These are phyloP conservation scores for Reticulitermes speratus DNA, from an alignment of 1,140 invertebrate genomes.

Conservation along the genomic window DNA sequence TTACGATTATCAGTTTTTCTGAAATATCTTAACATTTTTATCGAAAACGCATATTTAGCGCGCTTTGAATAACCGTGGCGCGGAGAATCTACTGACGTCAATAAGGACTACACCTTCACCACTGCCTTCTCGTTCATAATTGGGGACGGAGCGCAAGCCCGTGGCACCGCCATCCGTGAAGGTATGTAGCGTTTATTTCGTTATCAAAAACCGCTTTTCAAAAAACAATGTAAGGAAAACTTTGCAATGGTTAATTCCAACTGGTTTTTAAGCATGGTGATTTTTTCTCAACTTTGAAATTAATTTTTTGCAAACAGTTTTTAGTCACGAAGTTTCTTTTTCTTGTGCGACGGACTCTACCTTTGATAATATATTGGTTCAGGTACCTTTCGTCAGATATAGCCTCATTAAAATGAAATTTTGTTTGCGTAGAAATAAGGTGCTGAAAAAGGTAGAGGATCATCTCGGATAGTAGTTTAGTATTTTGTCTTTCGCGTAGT, in stretches of 20 bases:
- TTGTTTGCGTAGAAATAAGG: slow-evolving; percentile 4
- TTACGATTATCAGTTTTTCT: not conserved
- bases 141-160: slow-evolving; percentile 20
- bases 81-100: slow-evolving; percentile 24
- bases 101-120: not conserved
- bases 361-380: slow-evolving; percentile 9
- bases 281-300: not conserved
- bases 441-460: not conserved
- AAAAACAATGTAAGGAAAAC: not conserved
- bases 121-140: slow-evolving; percentile 24
- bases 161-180: slow-evolving; percentile 30
- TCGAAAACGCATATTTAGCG: not conserved
- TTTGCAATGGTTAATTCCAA: not conserved
- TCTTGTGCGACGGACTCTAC: not conserved
- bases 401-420: slow-evolving; percentile 4
- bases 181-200: slow-evolving; percentile 23
- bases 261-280: not conserved
- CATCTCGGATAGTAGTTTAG: not conserved
- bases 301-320: not conserved
- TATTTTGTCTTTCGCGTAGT: not conserved
- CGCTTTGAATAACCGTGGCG: not conserved
- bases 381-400: not conserved
- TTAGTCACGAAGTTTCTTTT: slow-evolving; percentile 9
- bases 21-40: not conserved
- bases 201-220: not conserved